Percentiles rank a stretch among this genome's conserved stretches.
Evolutionary conservation across 1,140 invertebrate genomes (phyloP).

Genomic region (Saccostrea cuccullata): DNA sequence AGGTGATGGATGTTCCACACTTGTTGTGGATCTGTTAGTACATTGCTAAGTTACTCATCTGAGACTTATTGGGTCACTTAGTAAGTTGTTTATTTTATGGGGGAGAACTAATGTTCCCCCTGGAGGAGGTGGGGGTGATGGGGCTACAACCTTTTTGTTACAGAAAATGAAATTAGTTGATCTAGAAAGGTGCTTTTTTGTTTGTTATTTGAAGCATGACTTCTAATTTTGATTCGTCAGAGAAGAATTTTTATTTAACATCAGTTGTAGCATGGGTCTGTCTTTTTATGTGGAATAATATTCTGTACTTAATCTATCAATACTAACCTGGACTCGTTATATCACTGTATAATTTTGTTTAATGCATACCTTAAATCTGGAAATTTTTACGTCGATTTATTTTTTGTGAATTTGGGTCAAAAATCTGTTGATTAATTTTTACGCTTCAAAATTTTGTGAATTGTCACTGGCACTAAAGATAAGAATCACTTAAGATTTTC

Average conservation of each 20-base stretch:
- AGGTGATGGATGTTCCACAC: too few relatives aligned
- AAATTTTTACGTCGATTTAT: too few relatives aligned
- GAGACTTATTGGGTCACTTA: too few relatives aligned
- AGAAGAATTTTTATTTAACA: neutral
- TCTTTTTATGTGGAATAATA: neutral
- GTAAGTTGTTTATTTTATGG: too few relatives aligned
- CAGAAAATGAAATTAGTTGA: neutral
- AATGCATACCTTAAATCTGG: too few relatives aligned
- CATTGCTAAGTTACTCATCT: too few relatives aligned
- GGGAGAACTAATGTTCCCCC: neutral
- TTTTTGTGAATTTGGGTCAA: too few relatives aligned
- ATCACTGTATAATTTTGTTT: neutral
- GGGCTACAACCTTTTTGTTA: neutral
- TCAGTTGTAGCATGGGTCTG: neutral
- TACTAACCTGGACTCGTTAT: neutral
- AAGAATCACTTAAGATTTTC: too few relatives aligned
- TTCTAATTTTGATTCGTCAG: neutral
- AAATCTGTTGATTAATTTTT: too few relatives aligned
- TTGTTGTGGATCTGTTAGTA: too few relatives aligned
- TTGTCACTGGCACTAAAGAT: too few relatives aligned
- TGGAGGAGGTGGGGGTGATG: neutral
- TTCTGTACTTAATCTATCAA: neutral
- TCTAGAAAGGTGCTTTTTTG: neutral
- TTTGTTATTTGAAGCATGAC: neutral
- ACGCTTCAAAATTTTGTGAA: too few relatives aligned